Base-by-base conservation (phyloP, 2,797 vertebrate genomes). In the Myripristis murdjan region DNA sequence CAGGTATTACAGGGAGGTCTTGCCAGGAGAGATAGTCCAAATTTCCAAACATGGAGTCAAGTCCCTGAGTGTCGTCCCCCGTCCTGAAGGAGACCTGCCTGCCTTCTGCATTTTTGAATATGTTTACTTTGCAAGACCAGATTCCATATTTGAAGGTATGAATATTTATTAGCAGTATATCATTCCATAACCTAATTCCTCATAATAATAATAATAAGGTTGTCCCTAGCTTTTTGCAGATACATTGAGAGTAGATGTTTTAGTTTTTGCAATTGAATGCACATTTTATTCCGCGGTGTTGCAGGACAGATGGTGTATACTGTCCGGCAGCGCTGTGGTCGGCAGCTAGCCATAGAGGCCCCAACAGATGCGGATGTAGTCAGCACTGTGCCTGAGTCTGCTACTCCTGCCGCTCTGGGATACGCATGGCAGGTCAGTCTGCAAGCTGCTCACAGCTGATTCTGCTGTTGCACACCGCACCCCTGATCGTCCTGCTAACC, bases 81-180 rank as follows among this genome's bases (percentile, higher is more conserved):
- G 97, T 14, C 93, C 95, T 24, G 95, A 95, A 79, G 96, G 95
- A 88, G 96, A 98, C 75, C 93, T 92, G 0, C 93, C 97, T 24
- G 98, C 98, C 1, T 99, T 99, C 92, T 99, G 98, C 89, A 99
- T 99, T 84, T 99, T 99, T 91, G 98, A 99, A 93, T 99, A 99
- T 22, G 98, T 99, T 85, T 99, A 99, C 92, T 99, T 99, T 91
- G 97, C 98, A 85, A 95, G 98, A 86, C 97, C 98, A 55, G 98
- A 99, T 90, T 99, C 98, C 54, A 97, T 99, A 74, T 99, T 99
- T 93, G 98, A 99, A 86, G 90, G 90, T 91, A 79, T 54, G 37
- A 51, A 52, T 47, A 41, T 46, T 58, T 8, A 23, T 18, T 23
- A 55, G 2, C 70, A 58, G 46, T 22, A 55, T 51, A 3, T 39